Percentiles rank a stretch among this genome's conserved stretches.
Evolutionary conservation across 2,888 invertebrate genomes (phyloP).

Genomic region (Mimachlamys varia): DNA sequence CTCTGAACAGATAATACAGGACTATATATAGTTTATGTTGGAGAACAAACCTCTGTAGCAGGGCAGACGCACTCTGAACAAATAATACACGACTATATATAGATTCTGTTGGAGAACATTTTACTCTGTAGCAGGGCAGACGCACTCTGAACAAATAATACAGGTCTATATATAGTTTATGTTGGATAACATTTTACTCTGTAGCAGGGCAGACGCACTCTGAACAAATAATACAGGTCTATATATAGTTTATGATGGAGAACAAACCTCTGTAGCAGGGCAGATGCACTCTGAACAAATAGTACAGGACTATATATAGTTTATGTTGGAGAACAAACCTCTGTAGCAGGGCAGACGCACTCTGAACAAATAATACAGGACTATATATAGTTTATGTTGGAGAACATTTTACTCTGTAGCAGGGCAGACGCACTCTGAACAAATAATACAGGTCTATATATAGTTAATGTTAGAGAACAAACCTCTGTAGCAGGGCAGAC

Average conservation of each 20-base stretch:
- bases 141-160: constrained; percentile 69
- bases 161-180: too few species aligned
- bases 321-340: constrained; percentile 81
- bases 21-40: too few species aligned
- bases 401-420: constrained; percentile 72
- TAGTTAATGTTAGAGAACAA: too few species aligned
- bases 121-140: constrained; percentile 78
- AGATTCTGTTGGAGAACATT: too few species aligned
- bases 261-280: constrained; percentile 82
- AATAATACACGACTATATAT: background rate
- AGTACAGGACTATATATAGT: background rate
- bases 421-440: constrained; percentile 76
- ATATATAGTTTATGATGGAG: too few species aligned
- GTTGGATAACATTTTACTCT: constrained; percentile 66
- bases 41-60: constrained; percentile 82
- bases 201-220: constrained; percentile 77
- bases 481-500: constrained; percentile 82
- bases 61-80: constrained; percentile 74
- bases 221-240: constrained; percentile 54
- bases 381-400: too few species aligned
- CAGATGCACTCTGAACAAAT: constrained; percentile 72
- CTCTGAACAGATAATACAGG: constrained; percentile 64
- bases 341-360: constrained; percentile 76
- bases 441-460: background rate
- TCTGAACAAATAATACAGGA: constrained; percentile 61